Base-by-base conservation (phyloP, 2,888 invertebrate species). In the Habroteleia sp. region DNA sequence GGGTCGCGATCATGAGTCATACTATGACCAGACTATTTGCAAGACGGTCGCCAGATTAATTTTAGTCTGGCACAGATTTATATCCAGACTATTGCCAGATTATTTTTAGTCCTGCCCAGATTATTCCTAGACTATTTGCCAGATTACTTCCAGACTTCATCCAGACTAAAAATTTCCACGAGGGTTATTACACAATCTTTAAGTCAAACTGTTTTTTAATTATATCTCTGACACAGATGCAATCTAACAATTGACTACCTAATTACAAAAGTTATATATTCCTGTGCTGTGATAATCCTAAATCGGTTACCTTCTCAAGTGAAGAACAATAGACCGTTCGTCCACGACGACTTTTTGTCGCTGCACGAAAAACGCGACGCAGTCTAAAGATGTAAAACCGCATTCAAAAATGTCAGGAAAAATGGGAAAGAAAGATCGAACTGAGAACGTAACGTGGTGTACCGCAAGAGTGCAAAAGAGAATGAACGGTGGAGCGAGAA, bases 401-500 rank as follows among this genome's bases (percentile, higher is more conserved):
- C 27, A 37, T 39, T 71, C 11, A 58, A 37, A 14, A 39, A 10
- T 5, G 52, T 8, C 20, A 13, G 16, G 25, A 23, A 41, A 69
- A 65, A 50, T 13, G 60, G 54, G 62, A 74, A 58, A 73, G 66
- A 66, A 60, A 76, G 68, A 71, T 35, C 54, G 35, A 65, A 60
- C 66, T 31, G 25, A 31, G 11, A 37, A 56, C 17, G 46, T 10
- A 17, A 35, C 20, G 37, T 17, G 48, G 14, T n/a, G 62, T n/a
- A n/a, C 41, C 31, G 56, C 66, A 71, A 56, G 65, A 66, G 74
- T 37, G 71, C 71, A 50, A 76, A 58, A 71, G 72, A 75, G 79
- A 80, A 71, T 54, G 66, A 60, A 72, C 52, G 77, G 80, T 79
- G 78, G 80, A 81, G 79, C 73, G 77, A 78, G 79, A 77, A 79